Evolutionary conservation across 1,140 invertebrate genomes (phyloP), one percentile per base, ranked within the genome.

Genomic region (Drosophila watanabei): DNA sequence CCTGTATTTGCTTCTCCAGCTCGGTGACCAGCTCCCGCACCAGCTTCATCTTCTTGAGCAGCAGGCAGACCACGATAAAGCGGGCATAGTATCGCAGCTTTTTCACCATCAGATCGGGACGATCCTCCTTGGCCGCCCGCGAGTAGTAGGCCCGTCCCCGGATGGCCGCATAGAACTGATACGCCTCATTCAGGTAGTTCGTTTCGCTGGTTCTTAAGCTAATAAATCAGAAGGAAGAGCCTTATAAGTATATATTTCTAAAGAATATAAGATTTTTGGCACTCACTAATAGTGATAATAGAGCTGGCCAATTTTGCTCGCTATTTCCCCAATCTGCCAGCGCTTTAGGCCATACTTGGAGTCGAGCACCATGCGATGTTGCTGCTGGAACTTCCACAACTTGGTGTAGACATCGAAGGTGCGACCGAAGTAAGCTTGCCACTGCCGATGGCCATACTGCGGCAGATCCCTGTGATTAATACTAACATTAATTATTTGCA

Each of bases 311-410:
- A 99, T 99, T 95, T 99, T 99, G 13, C 98, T 99, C 14, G 98
- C 98, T 75, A 99, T 99, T 94, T 99, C 98, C 56, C 98, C 98
- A 85, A 99, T 99, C 94, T 99, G 98, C 98, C 98, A 99, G 79
- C 98, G 94, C 90, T 99, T 99, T 75, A 99, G 94, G 20, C 98
- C 98, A 94, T 99, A 99, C 94, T 99, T 99, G 75, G 95, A 96
- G 94, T 99, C 98, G 61, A 99, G 94, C 76, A 98, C 95, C 93
- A 95, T 96, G 94, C 98, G 96, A 94, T 99, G 98, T 94, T 99
- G 98, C 93, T 99, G 98, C 94, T 99, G 98, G 94, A 98, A 99
- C 94, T 99, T 99, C 98, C 98, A 99, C 49, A 99, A 95, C 94
- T 98, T 99, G 35, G 98, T 99, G 94, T 99, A 99, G 59, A 99